Evolutionary conservation across 2,888 invertebrate species (phyloP), one percentile per base, ranked within the genome.

Genomic region (Thumatha senex): DNA sequence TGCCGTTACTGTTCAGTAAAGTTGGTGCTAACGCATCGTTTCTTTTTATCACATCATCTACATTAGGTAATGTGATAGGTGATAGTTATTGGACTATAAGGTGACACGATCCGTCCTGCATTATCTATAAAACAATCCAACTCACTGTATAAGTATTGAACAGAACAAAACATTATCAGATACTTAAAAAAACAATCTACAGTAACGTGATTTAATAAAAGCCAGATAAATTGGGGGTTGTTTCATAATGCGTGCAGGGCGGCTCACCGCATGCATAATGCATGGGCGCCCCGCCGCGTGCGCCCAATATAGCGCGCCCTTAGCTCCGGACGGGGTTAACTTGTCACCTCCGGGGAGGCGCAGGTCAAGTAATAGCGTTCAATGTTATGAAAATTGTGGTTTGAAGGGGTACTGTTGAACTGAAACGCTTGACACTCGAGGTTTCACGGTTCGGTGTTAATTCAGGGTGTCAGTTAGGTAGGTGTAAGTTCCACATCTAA

Each of bases 231-330:
- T 54, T 43, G 36, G 40, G 55, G 51, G 42, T 52, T 54, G 58
- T 52, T 57, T 54, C 64, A 67, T 63, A 67, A 68, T 62, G 68
- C 61, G 61, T 58, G 54, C 47, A 34, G 42, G 40, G 40, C 49
- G 48, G 54, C 54, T 50, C 45, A 9, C 36, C 41, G 40, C 64
- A 79, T 86, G 84, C 84, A 86, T 86, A 63, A 86, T 86, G 81
- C 80, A 86, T 67, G 68, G 57, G 71, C 41, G 56, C 54, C 75
- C 74, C 72, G 74, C 61, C 41, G 18, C 18, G 74, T 54, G 58
- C 57, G 54, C 53, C 60, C 72, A 69, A 74, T 72, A 72, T 64
- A 63, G 56, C 61, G 58, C 53, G 59, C 63, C 63, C 58, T 15
- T 10, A 40, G 50, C 35, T 34, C 43, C 40, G n/a, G 15, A 44